A percentile compares a stretch with the other conserved stretches of the same genome.
Conservation (phyloP, 2,113 vertebrate species). For the Catharus minimus region DNA sequence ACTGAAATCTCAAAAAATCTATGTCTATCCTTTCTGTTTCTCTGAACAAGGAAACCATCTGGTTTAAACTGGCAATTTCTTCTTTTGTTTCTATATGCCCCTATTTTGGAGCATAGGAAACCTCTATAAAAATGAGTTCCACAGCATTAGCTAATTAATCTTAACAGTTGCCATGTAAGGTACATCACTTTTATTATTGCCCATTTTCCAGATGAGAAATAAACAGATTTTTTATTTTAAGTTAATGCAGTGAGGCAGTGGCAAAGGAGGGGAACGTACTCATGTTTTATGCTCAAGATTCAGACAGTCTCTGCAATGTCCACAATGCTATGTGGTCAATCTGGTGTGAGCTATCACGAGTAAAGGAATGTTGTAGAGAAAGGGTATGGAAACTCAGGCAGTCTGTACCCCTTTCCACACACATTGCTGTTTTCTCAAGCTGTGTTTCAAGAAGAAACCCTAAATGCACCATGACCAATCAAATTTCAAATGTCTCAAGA, state of each 20-base stretch:
- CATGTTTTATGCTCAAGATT: not conserved
- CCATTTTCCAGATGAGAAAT: not conserved
- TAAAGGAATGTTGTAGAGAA: not conserved
- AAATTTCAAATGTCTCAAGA: not conserved
- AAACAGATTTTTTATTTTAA: not conserved
- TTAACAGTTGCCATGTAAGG: not conserved
- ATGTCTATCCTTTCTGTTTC: not conserved
- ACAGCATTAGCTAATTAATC: not conserved
- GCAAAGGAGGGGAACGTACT: not conserved
- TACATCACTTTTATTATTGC: conserved; percentile 4
- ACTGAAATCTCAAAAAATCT: not conserved
- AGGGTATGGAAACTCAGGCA: not conserved
- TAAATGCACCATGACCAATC: not conserved
- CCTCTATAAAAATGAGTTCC: not conserved
- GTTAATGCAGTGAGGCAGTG: not conserved
- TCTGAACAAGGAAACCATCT: not conserved
- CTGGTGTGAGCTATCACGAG: not conserved
- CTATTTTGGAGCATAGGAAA: not conserved
- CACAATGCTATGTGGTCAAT: not conserved
- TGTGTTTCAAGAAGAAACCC: not conserved
- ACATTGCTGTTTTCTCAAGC: not conserved
- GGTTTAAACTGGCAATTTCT: not conserved
- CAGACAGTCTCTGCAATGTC: not conserved
- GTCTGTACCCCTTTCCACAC: not conserved
- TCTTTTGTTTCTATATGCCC: not conserved